Base-by-base conservation (phyloP, 2,888 invertebrate species). In the Trachelus iudaicus region DNA sequence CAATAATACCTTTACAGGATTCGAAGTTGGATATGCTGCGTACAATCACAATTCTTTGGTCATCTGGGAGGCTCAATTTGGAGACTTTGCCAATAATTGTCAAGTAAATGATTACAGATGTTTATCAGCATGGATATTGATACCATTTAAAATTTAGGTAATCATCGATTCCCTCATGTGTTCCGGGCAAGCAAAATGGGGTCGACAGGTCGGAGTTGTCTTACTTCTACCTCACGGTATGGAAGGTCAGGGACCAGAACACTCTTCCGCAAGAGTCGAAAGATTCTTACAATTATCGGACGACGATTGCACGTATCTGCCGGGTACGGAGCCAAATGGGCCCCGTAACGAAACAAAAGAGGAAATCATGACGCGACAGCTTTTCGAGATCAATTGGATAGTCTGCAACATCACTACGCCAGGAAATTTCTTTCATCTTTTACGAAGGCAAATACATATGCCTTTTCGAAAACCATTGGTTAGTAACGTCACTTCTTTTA, bases 41-140 rank as follows among this genome's bases (percentile, higher is more conserved):
- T 95, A 95, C 75, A 95, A 95, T 88, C 96, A 97, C 2, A 93
- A 95, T 85, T 91, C 95, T 37, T 92, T 97, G 81, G 94, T 95
- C 0, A 92, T 96, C 23, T 97, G 97, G 97, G 97, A 97, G 92
- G 97, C 96, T 69, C 97, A 97, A 92, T 97, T 97, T 91, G 97
- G 97, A 0, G 97, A 97, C 92, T 97, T 97, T 88, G 94, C 94
- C 81, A 97, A 97, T 92, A 95, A 94, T 0, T 94, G 95, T 74
- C 95, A 95, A 84, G 89, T 89, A 84, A 82, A 34, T 71, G 1
- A n/a, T 37, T n/a, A 23, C 3, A 30, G 15, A 30, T 40, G 30
- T 75, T 34, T 31, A 15, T 15, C 1, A 74, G 9, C 3, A 71
- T 13, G 31, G 9, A 31, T 9, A 31, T 31, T 33, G 1, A 71